phyloP scores from a whole-genome alignment of 2,113 vertebrate genomes.

The Raphicerus campestris region DNA sequence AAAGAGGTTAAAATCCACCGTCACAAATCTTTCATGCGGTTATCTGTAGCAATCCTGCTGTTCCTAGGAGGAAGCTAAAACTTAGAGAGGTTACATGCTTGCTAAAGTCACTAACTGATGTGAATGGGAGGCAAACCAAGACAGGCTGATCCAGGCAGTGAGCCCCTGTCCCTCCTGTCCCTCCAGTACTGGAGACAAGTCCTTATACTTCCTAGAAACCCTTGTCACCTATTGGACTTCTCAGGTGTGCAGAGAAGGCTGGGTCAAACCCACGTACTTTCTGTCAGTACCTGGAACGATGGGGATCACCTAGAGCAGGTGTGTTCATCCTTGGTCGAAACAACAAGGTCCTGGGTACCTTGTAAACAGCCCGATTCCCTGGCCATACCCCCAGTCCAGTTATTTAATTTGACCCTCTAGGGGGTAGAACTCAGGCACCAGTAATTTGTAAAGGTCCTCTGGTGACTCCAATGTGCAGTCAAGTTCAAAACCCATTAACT shows the following conservation, averaged over 20 bases:
- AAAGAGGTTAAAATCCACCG: neutral
- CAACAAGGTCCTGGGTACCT: neutral
- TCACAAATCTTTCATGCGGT: neutral
- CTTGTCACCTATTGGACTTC: neutral
- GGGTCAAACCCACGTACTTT: fast-evolving
- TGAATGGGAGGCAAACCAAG: neutral
- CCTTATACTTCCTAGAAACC: neutral
- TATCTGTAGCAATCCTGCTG: neutral
- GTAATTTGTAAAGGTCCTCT: neutral
- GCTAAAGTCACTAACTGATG: neutral
- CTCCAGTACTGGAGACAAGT: fast-evolving
- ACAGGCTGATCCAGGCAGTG: neutral
- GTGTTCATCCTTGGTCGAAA: neutral
- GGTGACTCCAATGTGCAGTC: neutral
- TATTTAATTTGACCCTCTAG: neutral
- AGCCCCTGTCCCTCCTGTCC: neutral
- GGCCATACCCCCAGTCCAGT: neutral
- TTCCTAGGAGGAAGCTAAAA: neutral
- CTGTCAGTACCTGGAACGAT: neutral
- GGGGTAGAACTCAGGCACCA: neutral
- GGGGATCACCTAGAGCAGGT: too few species aligned
- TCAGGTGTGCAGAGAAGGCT: neutral
- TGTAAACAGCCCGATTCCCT: neutral
- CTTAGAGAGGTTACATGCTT: neutral
- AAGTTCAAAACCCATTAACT: neutral